Conservation (phyloP, 2,113 vertebrate genomes). For the Tapirus terrestris region DNA sequence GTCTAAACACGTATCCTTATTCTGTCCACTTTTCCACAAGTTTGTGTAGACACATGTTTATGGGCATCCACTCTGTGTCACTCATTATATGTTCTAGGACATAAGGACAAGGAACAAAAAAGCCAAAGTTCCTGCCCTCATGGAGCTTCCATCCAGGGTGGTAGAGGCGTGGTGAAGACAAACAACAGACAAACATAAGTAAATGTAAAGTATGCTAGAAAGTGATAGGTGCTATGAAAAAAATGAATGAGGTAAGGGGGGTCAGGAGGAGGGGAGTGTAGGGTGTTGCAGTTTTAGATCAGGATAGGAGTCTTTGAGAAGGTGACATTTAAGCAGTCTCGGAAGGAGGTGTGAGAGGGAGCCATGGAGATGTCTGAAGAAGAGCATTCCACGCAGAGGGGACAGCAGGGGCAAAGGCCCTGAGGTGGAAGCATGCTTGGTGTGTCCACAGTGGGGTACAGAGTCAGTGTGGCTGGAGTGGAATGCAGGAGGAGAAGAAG, state of each 20-base stretch:
- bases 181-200: not conserved
- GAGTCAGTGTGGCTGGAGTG: not conserved
- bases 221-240: not conserved
- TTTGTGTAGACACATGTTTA: not conserved
- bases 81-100: not conserved
- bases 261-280: not conserved
- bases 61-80: not conserved
- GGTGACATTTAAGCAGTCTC: not conserved
- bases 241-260: not conserved
- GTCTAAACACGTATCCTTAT: not conserved
- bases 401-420: not conserved
- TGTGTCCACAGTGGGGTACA: accelerated
- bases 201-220: not conserved
- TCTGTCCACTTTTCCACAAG: not conserved
- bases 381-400: not conserved
- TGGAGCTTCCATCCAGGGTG: not conserved
- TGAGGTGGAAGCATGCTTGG: not conserved
- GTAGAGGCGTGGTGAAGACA: not conserved
- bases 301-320: not conserved
- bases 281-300: not conserved
- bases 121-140: not conserved
- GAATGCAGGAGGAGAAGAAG: too few relatives aligned
- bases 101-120: not conserved
- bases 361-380: not conserved
- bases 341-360: not conserved